Conservation (phyloP, 2,113 vertebrate genomes). For the Glaucidium brasilianum region DNA sequence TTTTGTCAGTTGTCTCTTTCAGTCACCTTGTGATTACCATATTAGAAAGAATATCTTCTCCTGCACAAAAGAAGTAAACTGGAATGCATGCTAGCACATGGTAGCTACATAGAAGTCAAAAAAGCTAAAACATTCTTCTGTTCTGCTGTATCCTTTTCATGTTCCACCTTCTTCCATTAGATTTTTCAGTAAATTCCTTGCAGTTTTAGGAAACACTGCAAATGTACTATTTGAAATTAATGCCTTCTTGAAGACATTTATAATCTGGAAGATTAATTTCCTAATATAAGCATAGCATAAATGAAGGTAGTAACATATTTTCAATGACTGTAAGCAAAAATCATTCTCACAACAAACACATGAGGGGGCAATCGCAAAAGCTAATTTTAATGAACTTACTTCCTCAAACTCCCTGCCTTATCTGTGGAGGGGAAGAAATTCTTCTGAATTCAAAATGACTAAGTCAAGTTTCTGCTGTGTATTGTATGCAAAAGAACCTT, state of each 20-base stretch:
- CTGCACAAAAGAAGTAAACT: neutral
- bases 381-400: neutral
- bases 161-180: neutral
- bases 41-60: neutral
- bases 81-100: neutral
- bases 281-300: neutral
- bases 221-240: neutral
- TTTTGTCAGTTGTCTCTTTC: neutral
- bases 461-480: neutral
- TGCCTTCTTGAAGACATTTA: neutral
- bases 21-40: neutral
- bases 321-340: neutral
- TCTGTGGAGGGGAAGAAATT: neutral
- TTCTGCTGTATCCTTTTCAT: neutral
- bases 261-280: neutral
- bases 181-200: neutral
- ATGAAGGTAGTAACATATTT: neutral
- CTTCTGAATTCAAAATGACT: neutral
- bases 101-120: neutral
- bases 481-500: neutral
- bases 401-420: neutral
- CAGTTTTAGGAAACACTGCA: neutral
- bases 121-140: neutral
- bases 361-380: neutral
- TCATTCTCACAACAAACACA: neutral